These are phyloP conservation scores for Nestor notabilis DNA, from an alignment of 2,113 vertebrate species.

Conservation along the genomic window DNA sequence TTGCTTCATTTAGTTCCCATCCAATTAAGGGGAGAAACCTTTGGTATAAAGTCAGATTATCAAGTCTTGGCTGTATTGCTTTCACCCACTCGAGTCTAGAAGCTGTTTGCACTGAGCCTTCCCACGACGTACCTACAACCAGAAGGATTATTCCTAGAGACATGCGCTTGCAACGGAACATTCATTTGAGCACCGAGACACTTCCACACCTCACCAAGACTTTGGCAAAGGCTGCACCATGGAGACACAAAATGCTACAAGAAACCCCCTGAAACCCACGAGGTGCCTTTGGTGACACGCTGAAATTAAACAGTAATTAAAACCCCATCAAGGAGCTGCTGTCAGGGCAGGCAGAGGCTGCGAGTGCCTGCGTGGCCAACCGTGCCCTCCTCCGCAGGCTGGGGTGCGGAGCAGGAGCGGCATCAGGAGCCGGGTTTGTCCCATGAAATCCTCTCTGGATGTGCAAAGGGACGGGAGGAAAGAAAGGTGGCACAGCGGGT, in stretches of 20 bases:
- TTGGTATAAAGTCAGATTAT: constrained; percentile 39
- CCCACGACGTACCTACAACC: neutral
- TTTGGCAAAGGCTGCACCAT: neutral
- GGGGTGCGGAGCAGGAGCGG: neutral
- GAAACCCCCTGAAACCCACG: neutral
- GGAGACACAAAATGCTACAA: neutral
- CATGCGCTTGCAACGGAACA: neutral
- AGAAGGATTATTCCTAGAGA: neutral
- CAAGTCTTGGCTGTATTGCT: constrained; percentile 13
- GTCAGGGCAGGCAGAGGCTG: neutral
- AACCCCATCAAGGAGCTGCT: neutral
- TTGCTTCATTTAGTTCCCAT: neutral
- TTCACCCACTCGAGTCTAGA: neutral
- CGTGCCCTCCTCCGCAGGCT: neutral
- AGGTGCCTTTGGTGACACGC: constrained; percentile 53
- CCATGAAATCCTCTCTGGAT: neutral
- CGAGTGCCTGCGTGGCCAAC: neutral
- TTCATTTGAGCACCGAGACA: constrained; percentile 22
- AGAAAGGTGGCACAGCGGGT: neutral
- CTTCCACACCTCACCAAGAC: neutral
- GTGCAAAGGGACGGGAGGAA: neutral
- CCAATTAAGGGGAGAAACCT: neutral
- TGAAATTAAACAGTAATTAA: neutral
- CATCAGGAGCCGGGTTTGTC: neutral
- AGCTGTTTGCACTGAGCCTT: neutral